Conservation (phyloP, 2,797 vertebrate species). For the Poeciliopsis turneri region DNA sequence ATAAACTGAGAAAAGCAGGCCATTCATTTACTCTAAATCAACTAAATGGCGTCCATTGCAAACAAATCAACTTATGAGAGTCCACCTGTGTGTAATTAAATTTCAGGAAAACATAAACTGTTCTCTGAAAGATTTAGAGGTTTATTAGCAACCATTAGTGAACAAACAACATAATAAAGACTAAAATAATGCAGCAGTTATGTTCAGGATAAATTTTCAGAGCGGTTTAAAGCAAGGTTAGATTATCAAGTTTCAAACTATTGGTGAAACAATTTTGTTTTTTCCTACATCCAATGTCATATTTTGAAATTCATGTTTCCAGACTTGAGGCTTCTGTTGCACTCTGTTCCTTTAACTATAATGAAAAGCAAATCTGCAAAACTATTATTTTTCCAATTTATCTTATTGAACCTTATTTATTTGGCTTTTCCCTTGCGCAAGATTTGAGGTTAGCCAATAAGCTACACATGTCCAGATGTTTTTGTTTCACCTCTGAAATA, state of each 20-base stretch:
- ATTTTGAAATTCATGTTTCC: neutral
- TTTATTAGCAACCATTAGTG: neutral
- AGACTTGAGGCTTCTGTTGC: neutral
- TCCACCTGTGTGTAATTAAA: neutral
- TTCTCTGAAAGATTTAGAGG: neutral
- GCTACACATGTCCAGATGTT: too few species aligned
- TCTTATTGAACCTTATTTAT: neutral
- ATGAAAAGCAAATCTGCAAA: neutral
- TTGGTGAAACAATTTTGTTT: neutral
- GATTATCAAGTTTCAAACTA: neutral
- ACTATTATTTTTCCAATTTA: neutral
- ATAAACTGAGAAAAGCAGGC: neutral
- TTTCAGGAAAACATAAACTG: neutral
- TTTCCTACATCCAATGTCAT: neutral
- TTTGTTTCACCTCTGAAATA: neutral
- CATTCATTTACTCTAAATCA: neutral
- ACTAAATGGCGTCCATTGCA: neutral
- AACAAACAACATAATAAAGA: neutral
- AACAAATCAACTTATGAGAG: neutral
- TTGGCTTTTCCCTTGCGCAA: neutral
- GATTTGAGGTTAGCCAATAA: neutral
- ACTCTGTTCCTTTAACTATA: neutral
- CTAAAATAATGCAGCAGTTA: neutral
- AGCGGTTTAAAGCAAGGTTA: neutral
- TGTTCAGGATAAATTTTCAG: neutral